Percentiles rank a stretch among this genome's conserved stretches.
These are phyloP conservation scores for Pseudomyrmex cubaensis DNA, from an alignment of 1,140 invertebrate genomes.

Conservation along the genomic window DNA sequence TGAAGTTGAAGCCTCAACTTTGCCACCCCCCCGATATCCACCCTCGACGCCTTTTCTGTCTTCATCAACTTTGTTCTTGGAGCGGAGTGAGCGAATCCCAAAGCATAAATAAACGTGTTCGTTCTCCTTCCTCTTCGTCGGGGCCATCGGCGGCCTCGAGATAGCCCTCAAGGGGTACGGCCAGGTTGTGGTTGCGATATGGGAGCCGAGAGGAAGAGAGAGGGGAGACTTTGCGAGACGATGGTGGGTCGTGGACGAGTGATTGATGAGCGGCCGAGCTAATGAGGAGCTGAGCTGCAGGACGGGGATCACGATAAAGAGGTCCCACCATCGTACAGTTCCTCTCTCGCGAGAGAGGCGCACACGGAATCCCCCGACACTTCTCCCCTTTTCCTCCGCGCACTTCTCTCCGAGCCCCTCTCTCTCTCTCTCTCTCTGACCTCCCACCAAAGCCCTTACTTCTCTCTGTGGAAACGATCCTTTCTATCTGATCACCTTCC, in stretches of 20 bases:
- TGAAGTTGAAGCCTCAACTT: not conserved
- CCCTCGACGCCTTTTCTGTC: conserved; percentile 7
- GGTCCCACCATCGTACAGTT: conserved; percentile 77
- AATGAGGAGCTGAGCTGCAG: conserved; percentile 85
- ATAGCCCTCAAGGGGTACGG: conserved; percentile 73
- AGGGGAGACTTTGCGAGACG: conserved; percentile 75
- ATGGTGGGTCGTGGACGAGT: conserved; percentile 82
- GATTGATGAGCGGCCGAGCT: conserved; percentile 84
- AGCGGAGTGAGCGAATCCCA: conserved; percentile 31
- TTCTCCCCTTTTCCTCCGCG: conserved; percentile 1
- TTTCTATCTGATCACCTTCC: conserved; percentile 58
- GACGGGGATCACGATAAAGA: conserved; percentile 85
- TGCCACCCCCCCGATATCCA: not conserved
- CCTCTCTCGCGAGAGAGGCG: conserved; percentile 70
- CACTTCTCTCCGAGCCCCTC: not conserved
- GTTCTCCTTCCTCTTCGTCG: conserved; percentile 18
- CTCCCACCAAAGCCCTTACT: not conserved
- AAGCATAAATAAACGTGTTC: conserved; percentile 56
- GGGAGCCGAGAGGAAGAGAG: conserved; percentile 56
- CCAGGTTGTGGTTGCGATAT: conserved; percentile 72
- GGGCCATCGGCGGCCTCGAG: conserved; percentile 64
- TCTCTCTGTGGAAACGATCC: conserved; percentile 28
- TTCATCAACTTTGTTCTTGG: conserved; percentile 48
- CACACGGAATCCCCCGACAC: conserved; percentile 68
- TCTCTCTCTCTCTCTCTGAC: not conserved